Percentiles rank a stretch among this genome's conserved stretches.
phyloP scores from a whole-genome alignment of 2,113 vertebrate species.

The Nibea albiflora region DNA sequence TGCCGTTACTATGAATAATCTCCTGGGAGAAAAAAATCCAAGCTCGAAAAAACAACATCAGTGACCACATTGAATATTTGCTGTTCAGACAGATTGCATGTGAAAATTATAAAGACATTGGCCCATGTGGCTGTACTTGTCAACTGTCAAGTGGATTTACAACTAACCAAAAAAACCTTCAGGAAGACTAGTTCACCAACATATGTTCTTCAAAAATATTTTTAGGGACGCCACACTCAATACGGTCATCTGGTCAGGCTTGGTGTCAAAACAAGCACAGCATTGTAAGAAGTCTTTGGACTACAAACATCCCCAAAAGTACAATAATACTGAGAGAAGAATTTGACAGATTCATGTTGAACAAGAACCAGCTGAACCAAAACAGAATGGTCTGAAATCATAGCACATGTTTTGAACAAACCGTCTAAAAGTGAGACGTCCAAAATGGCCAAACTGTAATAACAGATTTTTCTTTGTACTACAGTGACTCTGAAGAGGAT shows the following conservation, averaged over 20 bases:
- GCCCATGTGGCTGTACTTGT: neutral
- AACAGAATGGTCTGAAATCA: neutral
- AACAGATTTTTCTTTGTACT: neutral
- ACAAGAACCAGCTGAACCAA: neutral
- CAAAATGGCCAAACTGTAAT: neutral
- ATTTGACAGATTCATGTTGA: neutral
- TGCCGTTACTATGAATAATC: too few species aligned
- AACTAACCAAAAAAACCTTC: neutral
- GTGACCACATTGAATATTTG: too few species aligned
- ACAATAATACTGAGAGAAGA: neutral
- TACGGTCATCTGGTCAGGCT: neutral
- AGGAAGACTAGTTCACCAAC: neutral
- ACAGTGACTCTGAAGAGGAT: conserved; percentile 95
- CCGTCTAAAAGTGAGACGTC: neutral
- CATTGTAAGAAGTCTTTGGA: neutral
- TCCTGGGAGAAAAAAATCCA: too few species aligned
- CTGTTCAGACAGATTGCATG: neutral
- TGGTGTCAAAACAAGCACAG: neutral
- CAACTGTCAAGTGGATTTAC: neutral
- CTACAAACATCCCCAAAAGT: neutral
- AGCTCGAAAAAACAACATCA: too few species aligned
- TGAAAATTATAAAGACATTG: neutral
- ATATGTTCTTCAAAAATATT: neutral
- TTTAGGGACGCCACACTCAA: neutral
- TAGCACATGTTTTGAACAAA: too few species aligned